Percentiles rank a stretch among this genome's conserved stretches.
Conservation (phyloP, 2,113 vertebrate genomes). For the Ptychochromis oligacanthus region DNA sequence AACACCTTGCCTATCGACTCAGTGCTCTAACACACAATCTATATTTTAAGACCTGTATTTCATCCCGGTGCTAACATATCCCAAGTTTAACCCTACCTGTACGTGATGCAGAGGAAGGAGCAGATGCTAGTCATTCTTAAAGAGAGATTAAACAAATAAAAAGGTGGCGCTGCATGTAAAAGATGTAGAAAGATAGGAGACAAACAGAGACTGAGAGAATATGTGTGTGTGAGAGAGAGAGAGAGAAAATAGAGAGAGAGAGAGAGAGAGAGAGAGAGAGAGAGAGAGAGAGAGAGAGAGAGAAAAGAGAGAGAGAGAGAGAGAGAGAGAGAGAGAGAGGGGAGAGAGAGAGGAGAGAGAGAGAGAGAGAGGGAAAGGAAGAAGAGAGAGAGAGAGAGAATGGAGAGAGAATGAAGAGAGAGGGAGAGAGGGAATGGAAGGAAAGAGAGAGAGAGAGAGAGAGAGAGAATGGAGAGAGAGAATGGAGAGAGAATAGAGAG, state of each 20-base stretch:
- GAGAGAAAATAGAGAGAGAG: slow-evolving; percentile 12
- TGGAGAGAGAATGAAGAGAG: too few species aligned
- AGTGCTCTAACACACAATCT: not conserved
- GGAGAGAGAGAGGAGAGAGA: slow-evolving; percentile 6
- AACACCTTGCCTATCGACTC: slow-evolving; percentile 9
- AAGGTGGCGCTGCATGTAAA: slow-evolving; percentile 42
- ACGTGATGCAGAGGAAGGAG: slow-evolving; percentile 79
- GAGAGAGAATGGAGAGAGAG: slow-evolving; percentile 7
- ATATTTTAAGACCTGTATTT: not conserved
- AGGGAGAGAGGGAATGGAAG: slow-evolving; percentile 4
- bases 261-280: slow-evolving; percentile 7
- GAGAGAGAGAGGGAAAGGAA: not conserved
- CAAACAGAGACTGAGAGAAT: not conserved
- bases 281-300: slow-evolving; percentile 13
- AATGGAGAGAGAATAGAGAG: slow-evolving; percentile 4
- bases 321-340: slow-evolving; percentile 8
- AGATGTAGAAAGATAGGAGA: slow-evolving; percentile 26
- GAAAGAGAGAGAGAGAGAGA: slow-evolving; percentile 14
- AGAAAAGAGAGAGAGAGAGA: slow-evolving; percentile 7
- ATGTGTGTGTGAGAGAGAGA: not conserved
- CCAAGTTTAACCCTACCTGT: slow-evolving; percentile 75
- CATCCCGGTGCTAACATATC: not conserved
- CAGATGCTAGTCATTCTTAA: slow-evolving; percentile 80
- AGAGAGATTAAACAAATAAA: slow-evolving; percentile 40
- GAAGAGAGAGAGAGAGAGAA: slow-evolving; percentile 9